A percentile compares a stretch with the other conserved stretches of the same genome.
Evolutionary conservation across 2,888 invertebrate species (phyloP).

Genomic region (Orchesella flavescens): DNA sequence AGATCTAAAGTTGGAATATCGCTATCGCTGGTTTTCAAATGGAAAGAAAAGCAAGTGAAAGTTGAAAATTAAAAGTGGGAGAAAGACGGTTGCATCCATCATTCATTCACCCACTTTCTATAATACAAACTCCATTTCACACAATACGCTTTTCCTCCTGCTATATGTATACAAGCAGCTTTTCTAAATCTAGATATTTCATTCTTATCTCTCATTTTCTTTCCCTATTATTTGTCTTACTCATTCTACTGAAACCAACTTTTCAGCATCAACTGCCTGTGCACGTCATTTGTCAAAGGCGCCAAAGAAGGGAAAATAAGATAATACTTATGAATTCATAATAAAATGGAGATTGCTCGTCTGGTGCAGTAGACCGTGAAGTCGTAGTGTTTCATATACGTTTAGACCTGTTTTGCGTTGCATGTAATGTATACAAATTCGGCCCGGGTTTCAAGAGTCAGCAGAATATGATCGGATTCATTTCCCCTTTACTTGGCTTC

Average conservation of each 20-base stretch:
- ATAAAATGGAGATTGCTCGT: no score
- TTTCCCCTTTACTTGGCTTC: no score
- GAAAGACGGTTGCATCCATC: not conserved
- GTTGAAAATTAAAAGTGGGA: conserved; percentile 21
- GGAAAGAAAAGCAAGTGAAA: conserved; percentile 12
- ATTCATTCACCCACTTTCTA: conserved; percentile 30
- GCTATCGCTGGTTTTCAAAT: not conserved
- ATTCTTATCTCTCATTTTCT: not conserved
- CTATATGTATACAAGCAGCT: not conserved
- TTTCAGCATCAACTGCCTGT: no score
- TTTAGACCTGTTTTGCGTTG: no score
- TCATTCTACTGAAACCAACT: not conserved
- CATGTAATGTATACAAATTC: no score
- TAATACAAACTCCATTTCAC: conserved; percentile 6
- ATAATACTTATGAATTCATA: no score
- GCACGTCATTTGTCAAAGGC: no score
- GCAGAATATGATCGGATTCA: no score
- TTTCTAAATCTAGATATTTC: not conserved
- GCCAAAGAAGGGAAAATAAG: no score
- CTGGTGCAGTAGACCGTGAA: no score
- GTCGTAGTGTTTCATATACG: no score
- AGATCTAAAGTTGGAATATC: not conserved
- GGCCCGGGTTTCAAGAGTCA: no score
- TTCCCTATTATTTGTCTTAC: conserved; percentile 1
- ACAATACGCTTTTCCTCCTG: not conserved